phyloP scores from a whole-genome alignment of 2,888 invertebrate species.

The Lasioglossum morio region DNA sequence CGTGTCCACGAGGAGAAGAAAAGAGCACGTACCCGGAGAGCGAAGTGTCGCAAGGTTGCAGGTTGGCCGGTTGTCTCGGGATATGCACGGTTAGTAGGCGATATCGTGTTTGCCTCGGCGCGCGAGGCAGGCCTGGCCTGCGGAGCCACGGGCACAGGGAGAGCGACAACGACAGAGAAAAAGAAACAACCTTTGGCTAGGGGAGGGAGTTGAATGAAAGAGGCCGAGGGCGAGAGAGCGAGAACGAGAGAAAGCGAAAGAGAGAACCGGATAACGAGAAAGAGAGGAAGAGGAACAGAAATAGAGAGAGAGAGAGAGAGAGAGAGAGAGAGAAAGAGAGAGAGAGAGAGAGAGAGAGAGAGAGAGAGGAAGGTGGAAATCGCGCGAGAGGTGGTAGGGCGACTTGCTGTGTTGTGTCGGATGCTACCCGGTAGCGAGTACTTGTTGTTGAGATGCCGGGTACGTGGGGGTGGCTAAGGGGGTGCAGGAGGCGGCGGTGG shows the following conservation, averaged over 20 bases:
- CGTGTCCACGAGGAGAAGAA: slow-evolving; percentile 15
- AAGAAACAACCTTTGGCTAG: slow-evolving; percentile 18
- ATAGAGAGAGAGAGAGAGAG: slow-evolving; percentile 19
- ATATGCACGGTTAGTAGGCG: slow-evolving; percentile 71
- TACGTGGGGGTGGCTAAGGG: slow-evolving; percentile 59
- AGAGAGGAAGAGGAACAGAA: slow-evolving; percentile 18
- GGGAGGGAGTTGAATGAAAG: slow-evolving; percentile 31
- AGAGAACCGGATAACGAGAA: slow-evolving; percentile 1
- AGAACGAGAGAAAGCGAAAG: slow-evolving; percentile 28
- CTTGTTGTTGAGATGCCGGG: slow-evolving; percentile 83
- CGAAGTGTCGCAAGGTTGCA: slow-evolving; percentile 56
- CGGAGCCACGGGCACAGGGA: slow-evolving; percentile 56
- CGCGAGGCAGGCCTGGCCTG: slow-evolving; percentile 65
- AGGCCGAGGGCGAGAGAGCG: slow-evolving; percentile 22
- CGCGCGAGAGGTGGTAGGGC: slow-evolving; percentile 73
- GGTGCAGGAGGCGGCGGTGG: slow-evolving; percentile 45
- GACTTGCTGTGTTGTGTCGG: slow-evolving; percentile 83
- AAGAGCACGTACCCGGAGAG: slow-evolving; percentile 55
- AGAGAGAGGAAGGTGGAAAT: slow-evolving; percentile 27
- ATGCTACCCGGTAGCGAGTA: slow-evolving; percentile 82
- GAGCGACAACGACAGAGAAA: slow-evolving; percentile 40
- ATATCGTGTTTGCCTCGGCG: slow-evolving; percentile 71
- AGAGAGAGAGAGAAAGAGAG: slow-evolving; percentile 7
- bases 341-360: slow-evolving; percentile 26
- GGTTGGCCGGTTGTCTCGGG: slow-evolving; percentile 68